These are phyloP conservation scores for Amphiura filiformis DNA, from an alignment of 35 echinoderm and acorn worm genomes.

Conservation along the genomic window DNA sequence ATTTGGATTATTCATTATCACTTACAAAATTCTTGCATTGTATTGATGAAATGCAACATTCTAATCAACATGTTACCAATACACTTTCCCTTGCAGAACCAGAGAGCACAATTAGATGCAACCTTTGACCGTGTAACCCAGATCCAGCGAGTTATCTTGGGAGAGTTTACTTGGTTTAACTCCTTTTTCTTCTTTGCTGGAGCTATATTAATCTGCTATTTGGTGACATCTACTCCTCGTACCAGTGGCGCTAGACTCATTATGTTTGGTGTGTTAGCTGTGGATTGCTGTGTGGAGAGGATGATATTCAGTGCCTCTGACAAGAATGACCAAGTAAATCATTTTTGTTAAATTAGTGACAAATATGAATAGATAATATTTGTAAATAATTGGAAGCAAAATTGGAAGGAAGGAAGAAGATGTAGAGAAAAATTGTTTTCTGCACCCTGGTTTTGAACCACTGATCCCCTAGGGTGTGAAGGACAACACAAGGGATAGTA, in stretches of 20 bases:
- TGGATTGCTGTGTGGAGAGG: constrained; percentile 68
- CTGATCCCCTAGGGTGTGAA: too few species aligned
- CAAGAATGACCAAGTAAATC: constrained; percentile 48
- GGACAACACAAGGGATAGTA: too few species aligned
- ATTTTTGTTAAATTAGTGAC: too few species aligned
- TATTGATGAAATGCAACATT: too few species aligned
- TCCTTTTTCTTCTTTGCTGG: constrained; percentile 73
- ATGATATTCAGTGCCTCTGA: constrained; percentile 33
- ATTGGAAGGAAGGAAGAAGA: too few species aligned
- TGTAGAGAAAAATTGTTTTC: too few species aligned
- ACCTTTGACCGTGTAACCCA: constrained; percentile 68
- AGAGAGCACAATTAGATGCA: constrained; percentile 71
- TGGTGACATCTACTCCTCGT: constrained; percentile 79
- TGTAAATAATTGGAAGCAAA: too few species aligned
- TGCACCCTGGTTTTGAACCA: too few species aligned
- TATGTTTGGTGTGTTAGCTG: constrained; percentile 55
- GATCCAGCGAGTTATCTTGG: constrained; percentile 79
- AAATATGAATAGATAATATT: too few species aligned
- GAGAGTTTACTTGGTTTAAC: constrained; percentile 92
- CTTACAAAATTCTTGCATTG: too few species aligned
- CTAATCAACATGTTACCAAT: too few species aligned
- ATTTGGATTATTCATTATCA: too few species aligned
- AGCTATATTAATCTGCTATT: constrained; percentile 57
- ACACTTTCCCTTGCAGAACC: constrained; percentile 58
- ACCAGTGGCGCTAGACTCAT: constrained; percentile 67